These are phyloP conservation scores for Euwallacea fornicatus DNA, from an alignment of 1,140 invertebrate genomes.

Conservation along the genomic window DNA sequence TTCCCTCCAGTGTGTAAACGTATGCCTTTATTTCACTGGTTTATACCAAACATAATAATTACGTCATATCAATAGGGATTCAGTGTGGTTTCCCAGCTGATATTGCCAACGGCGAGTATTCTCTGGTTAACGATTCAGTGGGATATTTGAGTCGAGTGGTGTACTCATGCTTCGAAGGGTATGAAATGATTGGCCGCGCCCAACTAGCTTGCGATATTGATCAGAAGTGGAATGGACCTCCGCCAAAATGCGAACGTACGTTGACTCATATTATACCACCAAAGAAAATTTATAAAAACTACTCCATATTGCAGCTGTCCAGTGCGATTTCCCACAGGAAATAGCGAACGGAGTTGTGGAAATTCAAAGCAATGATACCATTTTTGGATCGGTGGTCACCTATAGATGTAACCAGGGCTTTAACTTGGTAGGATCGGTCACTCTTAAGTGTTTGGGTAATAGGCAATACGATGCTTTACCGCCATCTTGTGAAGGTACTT, in stretches of 20 bases:
- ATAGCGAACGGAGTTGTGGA: conserved; percentile 72
- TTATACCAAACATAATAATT: neutral
- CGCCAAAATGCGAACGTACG: conserved; percentile 82
- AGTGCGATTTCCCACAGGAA: conserved; percentile 71
- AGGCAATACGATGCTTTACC: conserved; percentile 78
- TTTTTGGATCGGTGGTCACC: conserved; percentile 70
- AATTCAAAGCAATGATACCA: conserved; percentile 65
- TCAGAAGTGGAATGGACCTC: conserved; percentile 91
- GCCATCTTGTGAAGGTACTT: conserved; percentile 54
- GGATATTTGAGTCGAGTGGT: conserved; percentile 83
- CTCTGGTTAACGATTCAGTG: conserved; percentile 79
- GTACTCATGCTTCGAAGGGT: conserved; percentile 81
- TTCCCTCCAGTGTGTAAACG: conserved; percentile 92
- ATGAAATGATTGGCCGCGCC: conserved; percentile 78
- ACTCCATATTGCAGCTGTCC: conserved; percentile 60
- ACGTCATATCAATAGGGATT: conserved; percentile 64
- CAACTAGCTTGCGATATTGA: conserved; percentile 88
- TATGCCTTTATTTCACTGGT: conserved; percentile 57
- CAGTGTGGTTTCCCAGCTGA: conserved; percentile 88
- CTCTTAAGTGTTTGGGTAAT: conserved; percentile 70
- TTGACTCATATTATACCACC: conserved; percentile 27
- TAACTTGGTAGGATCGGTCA: conserved; percentile 67
- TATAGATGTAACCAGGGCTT: conserved; percentile 76
- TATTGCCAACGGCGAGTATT: conserved; percentile 80
- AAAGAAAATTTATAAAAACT: neutral